Evolutionary conservation across 2,113 vertebrate genomes (phyloP), one percentile per base, ranked within the genome.

Genomic region (Tragelaphus buxtoni): DNA sequence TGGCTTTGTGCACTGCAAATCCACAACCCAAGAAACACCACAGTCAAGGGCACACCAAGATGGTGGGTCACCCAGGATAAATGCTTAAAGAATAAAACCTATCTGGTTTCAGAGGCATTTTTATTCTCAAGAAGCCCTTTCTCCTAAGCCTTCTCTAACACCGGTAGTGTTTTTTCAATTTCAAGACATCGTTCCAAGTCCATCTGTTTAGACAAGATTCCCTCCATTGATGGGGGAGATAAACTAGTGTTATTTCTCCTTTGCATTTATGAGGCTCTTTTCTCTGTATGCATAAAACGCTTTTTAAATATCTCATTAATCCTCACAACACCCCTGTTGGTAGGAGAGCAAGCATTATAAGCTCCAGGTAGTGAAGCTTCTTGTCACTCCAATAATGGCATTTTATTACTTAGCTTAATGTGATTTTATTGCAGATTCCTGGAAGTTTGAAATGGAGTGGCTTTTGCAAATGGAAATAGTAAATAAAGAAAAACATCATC

Each of bases 251-350:
- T 88, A 82, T 93, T 96, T 47, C 61, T 79, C 28, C 47, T 96
- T 82, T 95, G 65, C 72, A 85, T 97, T 97, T 96, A 89, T 86
- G 87, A 94, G 51, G 39, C 45, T 96, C 10, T 95, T 96, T 92
- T 90, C 91, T 95, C 79, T 39, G 28, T 94, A 49, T 92, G 55
- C 80, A 88, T 97, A 85, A 97, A 96, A 95, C 7, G 56, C 69
- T 98, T 97, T 91, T 81, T 95, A 96, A 97, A 97, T 96, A 95
- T 95, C 90, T 96, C 96, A 92, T 97, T 95, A 97, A 97, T 97
- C 91, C 51, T 96, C 88, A 96, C 87, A 90, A 84, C 60, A 88
- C 93, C 69, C 69, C 45, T 30, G 6, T 88, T 97, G 49, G 91
- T 93, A 93, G 86, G 91, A 49, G n/a, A 95, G 26, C 82, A 60